These are phyloP conservation scores for Melanostoma scalare DNA, from an alignment of 2,888 invertebrate genomes.

Conservation along the genomic window DNA sequence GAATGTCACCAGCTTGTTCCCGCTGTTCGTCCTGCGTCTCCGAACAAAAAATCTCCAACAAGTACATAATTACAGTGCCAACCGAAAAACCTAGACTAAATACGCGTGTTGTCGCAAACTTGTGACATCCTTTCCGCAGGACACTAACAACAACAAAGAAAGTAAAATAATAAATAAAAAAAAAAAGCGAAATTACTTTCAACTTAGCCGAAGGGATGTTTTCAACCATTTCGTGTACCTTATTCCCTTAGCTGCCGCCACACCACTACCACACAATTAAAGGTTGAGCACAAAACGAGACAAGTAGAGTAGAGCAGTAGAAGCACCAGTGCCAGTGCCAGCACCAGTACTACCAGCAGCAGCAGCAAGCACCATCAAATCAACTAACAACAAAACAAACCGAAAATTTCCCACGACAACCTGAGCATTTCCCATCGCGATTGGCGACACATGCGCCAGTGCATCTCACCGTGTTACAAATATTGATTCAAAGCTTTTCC, in stretches of 20 bases:
- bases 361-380: slow-evolving; percentile 2
- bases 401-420: slow-evolving; percentile 69
- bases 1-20: slow-evolving; percentile 31
- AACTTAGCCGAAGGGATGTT: slow-evolving; percentile 70
- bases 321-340: slow-evolving; percentile 4
- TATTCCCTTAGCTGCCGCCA: slow-evolving; percentile 15
- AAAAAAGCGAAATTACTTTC: slow-evolving; percentile 45
- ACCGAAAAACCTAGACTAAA: slow-evolving; percentile 70
- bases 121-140: slow-evolving; percentile 72
- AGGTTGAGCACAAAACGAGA: slow-evolving; percentile 53
- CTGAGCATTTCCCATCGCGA: slow-evolving; percentile 50
- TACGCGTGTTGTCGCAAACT: slow-evolving; percentile 72
- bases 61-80: slow-evolving; percentile 69
- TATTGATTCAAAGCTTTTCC: slow-evolving; percentile 71
- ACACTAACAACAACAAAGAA: slow-evolving; percentile 27
- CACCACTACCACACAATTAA: slow-evolving; percentile 41
- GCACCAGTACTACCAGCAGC: neutral
- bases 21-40: slow-evolving; percentile 21
- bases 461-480: slow-evolving; percentile 66
- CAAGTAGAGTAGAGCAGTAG: slow-evolving; percentile 36
- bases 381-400: slow-evolving; percentile 68
- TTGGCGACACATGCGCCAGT: slow-evolving; percentile 60
- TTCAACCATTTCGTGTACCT: slow-evolving; percentile 50
- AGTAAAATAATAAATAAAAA: neutral
- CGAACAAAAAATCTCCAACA: slow-evolving; percentile 39